Evolutionary conservation across 2,797 vertebrate species (phyloP).

Genomic region (Sebastes matsubarae): DNA sequence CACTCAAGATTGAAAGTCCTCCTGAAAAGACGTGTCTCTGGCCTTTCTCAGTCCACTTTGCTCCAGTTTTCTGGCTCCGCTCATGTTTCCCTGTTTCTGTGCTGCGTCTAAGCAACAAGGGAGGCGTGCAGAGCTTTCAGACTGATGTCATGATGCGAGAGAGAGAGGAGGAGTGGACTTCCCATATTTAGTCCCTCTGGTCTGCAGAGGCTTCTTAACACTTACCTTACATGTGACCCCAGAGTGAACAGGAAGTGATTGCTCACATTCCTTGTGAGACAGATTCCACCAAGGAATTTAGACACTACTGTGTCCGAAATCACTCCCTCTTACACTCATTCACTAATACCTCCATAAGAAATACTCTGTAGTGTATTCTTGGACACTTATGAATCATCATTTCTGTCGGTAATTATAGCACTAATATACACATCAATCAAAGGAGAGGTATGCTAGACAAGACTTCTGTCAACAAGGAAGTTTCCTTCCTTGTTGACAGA

Average conservation of each 20-base stretch:
- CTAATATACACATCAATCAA: neutral
- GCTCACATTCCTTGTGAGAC: constrained; percentile 44
- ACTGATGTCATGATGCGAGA: constrained; percentile 70
- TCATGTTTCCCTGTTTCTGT: constrained; percentile 72
- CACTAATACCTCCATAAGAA: neutral
- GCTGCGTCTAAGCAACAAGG: constrained; percentile 70
- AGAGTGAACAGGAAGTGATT: constrained; percentile 41
- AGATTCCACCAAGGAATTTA: constrained; percentile 18
- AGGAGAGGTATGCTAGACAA: neutral
- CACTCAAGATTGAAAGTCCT: constrained; percentile 20
- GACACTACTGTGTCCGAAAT: neutral
- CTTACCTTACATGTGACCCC: constrained; percentile 58
- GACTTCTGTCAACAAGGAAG: too few species aligned
- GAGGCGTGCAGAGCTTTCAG: constrained; percentile 46
- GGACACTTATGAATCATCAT: neutral
- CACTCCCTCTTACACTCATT: neutral
- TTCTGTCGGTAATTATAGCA: neutral
- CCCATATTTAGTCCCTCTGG: constrained; percentile 73
- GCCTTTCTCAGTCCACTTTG: constrained; percentile 31
- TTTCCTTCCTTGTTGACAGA: neutral
- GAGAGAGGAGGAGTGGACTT: constrained; percentile 40
- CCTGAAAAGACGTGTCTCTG: neutral
- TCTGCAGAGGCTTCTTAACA: constrained; percentile 30
- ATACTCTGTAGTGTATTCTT: neutral
- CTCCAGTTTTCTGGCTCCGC: constrained; percentile 36